Conservation (phyloP, 2,113 vertebrate species). For the Verasper variegatus region DNA sequence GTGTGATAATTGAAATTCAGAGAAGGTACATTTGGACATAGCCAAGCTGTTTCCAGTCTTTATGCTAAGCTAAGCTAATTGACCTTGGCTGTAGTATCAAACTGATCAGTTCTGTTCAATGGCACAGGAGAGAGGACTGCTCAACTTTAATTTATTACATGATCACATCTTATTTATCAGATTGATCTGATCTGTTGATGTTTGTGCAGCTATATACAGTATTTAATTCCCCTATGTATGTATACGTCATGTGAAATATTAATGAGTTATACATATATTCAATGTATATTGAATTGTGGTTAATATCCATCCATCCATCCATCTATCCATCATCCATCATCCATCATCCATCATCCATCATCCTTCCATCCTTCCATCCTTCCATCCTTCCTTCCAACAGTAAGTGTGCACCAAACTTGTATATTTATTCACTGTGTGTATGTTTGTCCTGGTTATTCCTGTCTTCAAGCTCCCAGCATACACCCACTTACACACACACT, state of each 20-base stretch:
- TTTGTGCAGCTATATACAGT: not conserved
- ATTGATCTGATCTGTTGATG: not conserved
- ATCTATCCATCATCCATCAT: not conserved
- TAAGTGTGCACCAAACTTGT: not conserved
- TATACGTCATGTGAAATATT: not conserved
- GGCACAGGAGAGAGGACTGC: not conserved
- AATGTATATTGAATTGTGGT: not conserved
- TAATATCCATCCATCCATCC: not conserved
- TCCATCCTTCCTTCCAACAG: not conserved
- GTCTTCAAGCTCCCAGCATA: not conserved
- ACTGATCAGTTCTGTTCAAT: too few species aligned
- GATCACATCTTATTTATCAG: not conserved
- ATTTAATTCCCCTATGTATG: not conserved
- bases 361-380: not conserved
- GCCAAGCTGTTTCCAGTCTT: too few species aligned
- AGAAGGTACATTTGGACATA: too few species aligned
- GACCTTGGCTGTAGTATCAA: too few species aligned
- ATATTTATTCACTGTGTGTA: not conserved
- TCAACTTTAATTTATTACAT: not conserved
- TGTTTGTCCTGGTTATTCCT: slow-evolving; percentile 11
- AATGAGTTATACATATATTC: not conserved
- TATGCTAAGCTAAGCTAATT: too few species aligned
- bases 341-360: not conserved
- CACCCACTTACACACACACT: slow-evolving; percentile 5
- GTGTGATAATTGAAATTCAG: too few species aligned